phyloP scores from a whole-genome alignment of 2,888 invertebrate species.

The Eupithecia dodoneata region DNA sequence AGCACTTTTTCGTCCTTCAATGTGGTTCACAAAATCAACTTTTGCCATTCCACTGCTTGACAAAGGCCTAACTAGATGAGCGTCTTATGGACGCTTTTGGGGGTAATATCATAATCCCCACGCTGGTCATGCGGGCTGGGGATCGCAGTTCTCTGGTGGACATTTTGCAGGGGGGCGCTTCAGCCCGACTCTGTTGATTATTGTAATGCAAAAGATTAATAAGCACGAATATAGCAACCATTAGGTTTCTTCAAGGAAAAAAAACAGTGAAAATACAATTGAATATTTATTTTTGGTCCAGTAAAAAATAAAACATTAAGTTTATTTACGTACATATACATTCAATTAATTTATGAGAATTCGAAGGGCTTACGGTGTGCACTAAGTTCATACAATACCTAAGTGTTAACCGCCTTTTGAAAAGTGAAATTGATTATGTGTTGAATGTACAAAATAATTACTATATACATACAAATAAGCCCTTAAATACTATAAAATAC shows the following conservation, averaged over 20 bases:
- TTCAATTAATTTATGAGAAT: slow-evolving; percentile 2
- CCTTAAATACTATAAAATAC: slow-evolving; percentile 22
- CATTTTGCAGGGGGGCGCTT: too few species aligned
- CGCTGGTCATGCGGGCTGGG: neutral
- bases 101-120: neutral
- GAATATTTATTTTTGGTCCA: slow-evolving; percentile 42
- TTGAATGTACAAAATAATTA: neutral
- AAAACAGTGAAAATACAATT: neutral
- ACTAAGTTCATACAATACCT: neutral
- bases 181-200: too few species aligned
- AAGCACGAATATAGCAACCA: neutral
- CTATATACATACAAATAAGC: slow-evolving; percentile 2
- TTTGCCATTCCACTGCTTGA: neutral
- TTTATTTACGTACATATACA: slow-evolving; percentile 37
- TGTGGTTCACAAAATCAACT: neutral
- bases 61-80: neutral
- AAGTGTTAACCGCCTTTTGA: neutral
- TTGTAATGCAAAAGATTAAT: neutral
- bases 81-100: too few species aligned
- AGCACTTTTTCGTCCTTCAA: neutral
- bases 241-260: neutral
- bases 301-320: slow-evolving; percentile 35
- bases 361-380: neutral
- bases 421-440: neutral
- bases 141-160: neutral